phyloP scores from a whole-genome alignment of 2,113 vertebrate genomes.

The Corvus moneduloides region DNA sequence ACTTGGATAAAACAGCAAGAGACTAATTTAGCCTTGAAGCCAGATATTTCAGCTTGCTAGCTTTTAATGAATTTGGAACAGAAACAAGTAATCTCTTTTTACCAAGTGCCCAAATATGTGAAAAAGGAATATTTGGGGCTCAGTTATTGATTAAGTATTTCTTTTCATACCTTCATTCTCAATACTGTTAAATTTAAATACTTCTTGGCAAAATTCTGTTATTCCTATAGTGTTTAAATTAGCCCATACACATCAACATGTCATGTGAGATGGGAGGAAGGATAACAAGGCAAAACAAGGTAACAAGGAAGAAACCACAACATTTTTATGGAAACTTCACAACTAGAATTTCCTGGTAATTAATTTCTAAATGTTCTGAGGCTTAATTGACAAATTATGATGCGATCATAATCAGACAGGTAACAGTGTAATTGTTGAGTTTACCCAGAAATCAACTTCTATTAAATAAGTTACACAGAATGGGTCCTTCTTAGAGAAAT shows the following conservation, averaged over 20 bases:
- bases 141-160: constrained; percentile 9
- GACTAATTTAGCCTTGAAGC: constrained; percentile 39
- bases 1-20: constrained; percentile 41
- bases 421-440: neutral
- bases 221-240: neutral
- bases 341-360: constrained; percentile 6
- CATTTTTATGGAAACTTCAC: neutral
- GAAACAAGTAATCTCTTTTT: constrained; percentile 38
- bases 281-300: neutral
- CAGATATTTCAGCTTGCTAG: neutral
- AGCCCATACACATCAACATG: neutral
- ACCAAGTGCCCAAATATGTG: neutral
- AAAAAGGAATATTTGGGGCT: neutral
- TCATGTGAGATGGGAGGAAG: neutral
- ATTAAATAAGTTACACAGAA: neutral
- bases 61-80: constrained; percentile 34
- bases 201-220: neutral
- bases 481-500: neutral
- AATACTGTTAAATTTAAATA: neutral
- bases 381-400: constrained; percentile 14
- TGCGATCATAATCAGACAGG: neutral
- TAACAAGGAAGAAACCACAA: neutral
- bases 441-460: neutral
- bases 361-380: neutral
- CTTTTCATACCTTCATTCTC: neutral